These are phyloP conservation scores for Chelon labrosus DNA, from an alignment of 2,797 vertebrate genomes.

Conservation along the genomic window DNA sequence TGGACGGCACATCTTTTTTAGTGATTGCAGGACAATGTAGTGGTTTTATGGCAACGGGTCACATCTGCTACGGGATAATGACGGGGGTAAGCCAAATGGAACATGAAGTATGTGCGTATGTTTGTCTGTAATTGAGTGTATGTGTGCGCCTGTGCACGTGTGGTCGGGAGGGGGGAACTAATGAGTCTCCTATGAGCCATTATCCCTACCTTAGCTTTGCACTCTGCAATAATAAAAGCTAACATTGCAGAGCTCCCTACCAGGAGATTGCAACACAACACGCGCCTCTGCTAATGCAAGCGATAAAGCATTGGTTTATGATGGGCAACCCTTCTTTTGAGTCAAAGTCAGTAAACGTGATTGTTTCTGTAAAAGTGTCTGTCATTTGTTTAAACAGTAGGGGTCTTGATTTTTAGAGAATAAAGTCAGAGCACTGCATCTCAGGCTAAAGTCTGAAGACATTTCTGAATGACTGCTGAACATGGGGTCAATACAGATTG, in stretches of 20 bases:
- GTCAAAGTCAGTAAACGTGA: conserved; percentile 1
- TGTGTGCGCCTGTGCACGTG: conserved; percentile 6
- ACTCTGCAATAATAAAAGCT: conserved; percentile 72
- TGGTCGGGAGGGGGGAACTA: conserved; percentile 64
- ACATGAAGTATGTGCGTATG: conserved; percentile 59
- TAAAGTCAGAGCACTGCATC: too few relatives aligned
- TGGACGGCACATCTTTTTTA: conserved; percentile 32
- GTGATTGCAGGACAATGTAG: conserved; percentile 66
- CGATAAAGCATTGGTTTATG: conserved; percentile 20
- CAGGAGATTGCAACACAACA: conserved; percentile 46
- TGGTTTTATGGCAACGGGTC: conserved; percentile 77
- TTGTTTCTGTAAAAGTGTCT: background rate
- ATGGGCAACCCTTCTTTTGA: background rate
- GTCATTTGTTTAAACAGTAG: background rate
- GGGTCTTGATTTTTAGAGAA: too few relatives aligned
- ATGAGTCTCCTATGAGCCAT: conserved; percentile 83
- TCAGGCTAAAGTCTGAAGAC: background rate
- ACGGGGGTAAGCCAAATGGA: conserved; percentile 82
- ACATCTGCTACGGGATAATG: conserved; percentile 84
- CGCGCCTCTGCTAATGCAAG: conserved; percentile 32
- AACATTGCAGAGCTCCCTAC: conserved; percentile 68
- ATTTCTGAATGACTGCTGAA: conserved; percentile 20
- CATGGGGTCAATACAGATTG: conserved; percentile 3
- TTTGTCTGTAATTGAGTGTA: conserved; percentile 9
- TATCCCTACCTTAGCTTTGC: conserved; percentile 66